A percentile compares a stretch with the other conserved stretches of the same genome.
phyloP scores from a whole-genome alignment of 1,140 invertebrate species.

The Bombus pascuorum region DNA sequence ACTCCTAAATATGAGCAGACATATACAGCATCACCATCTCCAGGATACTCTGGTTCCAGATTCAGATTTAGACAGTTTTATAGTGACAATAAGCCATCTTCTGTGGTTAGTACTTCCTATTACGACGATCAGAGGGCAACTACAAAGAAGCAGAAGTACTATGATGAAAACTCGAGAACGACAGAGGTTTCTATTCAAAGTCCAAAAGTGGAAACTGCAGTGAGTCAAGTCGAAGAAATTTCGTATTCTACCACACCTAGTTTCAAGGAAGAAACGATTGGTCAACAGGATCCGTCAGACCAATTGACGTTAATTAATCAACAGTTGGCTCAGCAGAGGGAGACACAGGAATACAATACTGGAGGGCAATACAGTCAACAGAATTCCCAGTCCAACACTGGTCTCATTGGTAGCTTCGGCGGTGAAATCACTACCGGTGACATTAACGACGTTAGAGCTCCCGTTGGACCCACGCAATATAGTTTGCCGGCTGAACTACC shows the following conservation, averaged over 20 bases:
- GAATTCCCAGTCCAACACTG: slow-evolving; percentile 1
- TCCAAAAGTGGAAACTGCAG: slow-evolving; percentile 56
- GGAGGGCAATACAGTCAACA: slow-evolving; percentile 46
- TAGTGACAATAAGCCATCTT: slow-evolving; percentile 62
- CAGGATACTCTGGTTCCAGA: slow-evolving; percentile 46
- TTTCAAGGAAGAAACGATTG: slow-evolving; percentile 55
- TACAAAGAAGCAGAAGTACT: slow-evolving; percentile 50
- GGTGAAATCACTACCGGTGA: slow-evolving; percentile 7
- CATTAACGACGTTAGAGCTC: slow-evolving; percentile 65
- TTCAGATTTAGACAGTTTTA: slow-evolving; percentile 69
- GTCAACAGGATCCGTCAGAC: slow-evolving; percentile 58
- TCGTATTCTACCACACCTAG: slow-evolving; percentile 67
- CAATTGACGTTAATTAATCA: slow-evolving; percentile 70
- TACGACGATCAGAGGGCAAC: slow-evolving; percentile 40
- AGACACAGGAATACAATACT: slow-evolving; percentile 46
- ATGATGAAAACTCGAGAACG: slow-evolving; percentile 54
- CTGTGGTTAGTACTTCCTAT: slow-evolving; percentile 44
- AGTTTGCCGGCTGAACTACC: slow-evolving; percentile 81
- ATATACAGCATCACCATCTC: slow-evolving; percentile 29
- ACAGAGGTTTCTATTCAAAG: slow-evolving; percentile 8
- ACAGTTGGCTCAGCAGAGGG: slow-evolving; percentile 66
- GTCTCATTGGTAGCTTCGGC: slow-evolving; percentile 29
- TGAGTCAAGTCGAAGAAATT: slow-evolving; percentile 61
- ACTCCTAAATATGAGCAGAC: slow-evolving; percentile 69
- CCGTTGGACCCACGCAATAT: slow-evolving; percentile 74